A percentile compares a stretch with the other conserved stretches of the same genome.
phyloP scores from a whole-genome alignment of 2,888 invertebrate species.

The Anodontia alba region DNA sequence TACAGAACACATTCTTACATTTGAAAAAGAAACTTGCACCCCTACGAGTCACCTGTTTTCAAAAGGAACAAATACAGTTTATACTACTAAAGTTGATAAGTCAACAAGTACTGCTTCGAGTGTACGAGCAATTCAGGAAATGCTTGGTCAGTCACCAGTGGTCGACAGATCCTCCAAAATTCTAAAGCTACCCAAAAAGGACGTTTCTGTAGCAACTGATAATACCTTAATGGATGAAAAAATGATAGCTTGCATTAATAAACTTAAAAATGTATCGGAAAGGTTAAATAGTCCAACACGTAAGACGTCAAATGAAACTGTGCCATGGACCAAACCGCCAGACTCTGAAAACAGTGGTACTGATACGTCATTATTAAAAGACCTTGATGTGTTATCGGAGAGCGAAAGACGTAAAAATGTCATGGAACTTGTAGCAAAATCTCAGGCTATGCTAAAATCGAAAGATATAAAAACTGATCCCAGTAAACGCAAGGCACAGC shows the following conservation, averaged over 20 bases:
- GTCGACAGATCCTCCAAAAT: conserved; percentile 35
- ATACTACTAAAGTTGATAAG: conserved; percentile 75
- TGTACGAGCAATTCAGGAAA: conserved; percentile 60
- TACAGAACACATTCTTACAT: conserved; percentile 73
- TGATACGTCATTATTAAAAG: conserved; percentile 39
- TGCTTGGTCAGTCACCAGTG: conserved; percentile 41
- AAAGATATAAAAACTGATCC: conserved; percentile 57
- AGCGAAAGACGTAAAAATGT: conserved; percentile 66
- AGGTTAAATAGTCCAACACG: conserved; percentile 78
- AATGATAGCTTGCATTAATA: conserved; percentile 83
- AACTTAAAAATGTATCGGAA: conserved; percentile 81
- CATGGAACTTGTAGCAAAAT: conserved; percentile 66
- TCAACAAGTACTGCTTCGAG: conserved; percentile 71
- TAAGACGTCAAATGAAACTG: conserved; percentile 57
- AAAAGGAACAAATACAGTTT: conserved; percentile 76
- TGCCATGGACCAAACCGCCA: conserved; percentile 50
- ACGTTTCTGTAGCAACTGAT: conserved; percentile 74
- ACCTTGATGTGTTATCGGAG: conserved; percentile 50
- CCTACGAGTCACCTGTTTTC: conserved; percentile 72
- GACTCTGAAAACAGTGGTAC: conserved; percentile 29
- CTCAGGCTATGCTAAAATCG: conserved; percentile 63
- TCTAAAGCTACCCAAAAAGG: conserved; percentile 54
- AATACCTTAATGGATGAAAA: conserved; percentile 71
- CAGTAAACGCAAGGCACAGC: conserved; percentile 76
- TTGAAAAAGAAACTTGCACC: conserved; percentile 79